Evolutionary conservation across 2,797 vertebrate species (phyloP), one percentile per base, ranked within the genome.

Genomic region (Bovichtus diacanthus): DNA sequence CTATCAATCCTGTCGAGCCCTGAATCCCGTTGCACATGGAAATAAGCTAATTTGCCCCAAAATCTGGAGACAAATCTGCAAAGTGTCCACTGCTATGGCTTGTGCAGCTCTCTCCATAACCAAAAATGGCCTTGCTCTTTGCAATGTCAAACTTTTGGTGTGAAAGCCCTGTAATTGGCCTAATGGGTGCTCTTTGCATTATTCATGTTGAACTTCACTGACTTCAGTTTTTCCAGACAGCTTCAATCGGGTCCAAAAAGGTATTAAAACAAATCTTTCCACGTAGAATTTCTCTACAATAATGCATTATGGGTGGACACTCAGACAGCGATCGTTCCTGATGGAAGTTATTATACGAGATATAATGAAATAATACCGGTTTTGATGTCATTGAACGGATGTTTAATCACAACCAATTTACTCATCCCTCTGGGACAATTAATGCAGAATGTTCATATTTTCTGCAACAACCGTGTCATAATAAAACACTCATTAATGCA

Each of bases 381-480:
- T 87, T 67, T 54, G 55, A 64, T 80, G 67, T 80, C 77, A 83
- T 78, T 77, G 72, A 86, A 75, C 79, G 59, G 59, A 76, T 74
- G 59, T 79, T 87, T 87, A 83, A 87, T 88, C 78, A 74, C 62
- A 80, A 66, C 72, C 78, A 83, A 79, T 88, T 81, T 82, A 73
- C 38, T 78, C 61, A 23, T 34, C 59, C 78, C 87, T 70, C 70
- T 46, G 75, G 85, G 74, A 62, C 62, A 86, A 89, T 85, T 85
- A 86, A 83, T 87, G 44, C 60, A 75, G 27, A 82, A 73, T 73
- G 54, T 79, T 87, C 70, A 74, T 81, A 72, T 83, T 88, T 84
- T 41, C 64, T 63, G 65, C 29, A 84, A 73, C 80, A 77, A 36
- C 80, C 21, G 9, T 67, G 61, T 77, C 76, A 84, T 64, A 72